Evolutionary conservation across 2,113 vertebrate genomes (phyloP).

Genomic region (Patagioenas fasciata): DNA sequence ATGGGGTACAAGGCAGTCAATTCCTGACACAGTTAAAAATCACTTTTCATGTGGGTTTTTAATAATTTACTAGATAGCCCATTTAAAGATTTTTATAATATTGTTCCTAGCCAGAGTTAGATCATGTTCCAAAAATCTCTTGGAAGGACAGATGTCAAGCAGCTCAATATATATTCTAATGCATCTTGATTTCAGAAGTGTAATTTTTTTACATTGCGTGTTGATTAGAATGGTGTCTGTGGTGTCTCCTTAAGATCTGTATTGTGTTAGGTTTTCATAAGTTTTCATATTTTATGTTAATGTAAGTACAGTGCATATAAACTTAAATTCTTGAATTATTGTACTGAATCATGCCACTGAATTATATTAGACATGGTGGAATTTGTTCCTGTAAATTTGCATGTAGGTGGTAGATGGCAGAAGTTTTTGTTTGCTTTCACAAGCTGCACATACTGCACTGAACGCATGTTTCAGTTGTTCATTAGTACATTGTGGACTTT

Average conservation of each 20-base stretch:
- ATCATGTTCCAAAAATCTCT: neutral
- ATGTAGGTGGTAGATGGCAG: neutral
- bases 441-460: neutral
- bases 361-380: neutral
- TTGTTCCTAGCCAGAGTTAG: neutral
- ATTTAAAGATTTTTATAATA: neutral
- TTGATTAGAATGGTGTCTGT: neutral
- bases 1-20: neutral
- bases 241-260: neutral
- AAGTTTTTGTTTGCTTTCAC: neutral
- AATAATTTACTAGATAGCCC: neutral
- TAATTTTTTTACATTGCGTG: neutral
- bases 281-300: neutral
- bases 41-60: neutral
- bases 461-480: rapidly evolving
- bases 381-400: neutral
- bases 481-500: neutral
- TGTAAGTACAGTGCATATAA: neutral
- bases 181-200: neutral
- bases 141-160: neutral
- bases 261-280: neutral
- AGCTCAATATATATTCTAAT: neutral
- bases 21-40: neutral
- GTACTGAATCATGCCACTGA: neutral
- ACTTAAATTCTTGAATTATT: neutral